phyloP scores from a whole-genome alignment of 2,888 invertebrate genomes.

The Anoplius nigerrimus region DNA sequence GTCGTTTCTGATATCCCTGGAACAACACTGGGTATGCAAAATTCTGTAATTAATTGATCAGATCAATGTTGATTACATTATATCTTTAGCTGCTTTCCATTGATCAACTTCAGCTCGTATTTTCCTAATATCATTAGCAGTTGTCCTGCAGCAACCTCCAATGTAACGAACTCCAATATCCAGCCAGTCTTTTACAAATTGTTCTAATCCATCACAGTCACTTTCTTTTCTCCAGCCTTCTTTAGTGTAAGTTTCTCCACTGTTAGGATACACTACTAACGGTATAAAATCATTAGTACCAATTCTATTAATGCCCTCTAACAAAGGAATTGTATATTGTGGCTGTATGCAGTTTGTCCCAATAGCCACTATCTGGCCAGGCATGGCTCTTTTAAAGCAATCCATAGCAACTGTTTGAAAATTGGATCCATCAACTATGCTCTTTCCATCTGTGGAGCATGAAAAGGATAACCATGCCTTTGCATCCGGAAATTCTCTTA shows the following conservation, averaged over 20 bases:
- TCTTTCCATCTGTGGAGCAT: slow-evolving; percentile 81
- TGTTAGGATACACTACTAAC: slow-evolving; percentile 94
- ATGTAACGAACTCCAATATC: slow-evolving; percentile 88
- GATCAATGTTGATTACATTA: too few relatives aligned
- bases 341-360: slow-evolving; percentile 93
- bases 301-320: slow-evolving; percentile 78
- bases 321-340: slow-evolving; percentile 79
- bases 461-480: slow-evolving; percentile 94
- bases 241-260: slow-evolving; percentile 88
- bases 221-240: slow-evolving; percentile 78
- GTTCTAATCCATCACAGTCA: slow-evolving; percentile 83
- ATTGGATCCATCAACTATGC: slow-evolving; percentile 87
- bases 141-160: slow-evolving; percentile 94
- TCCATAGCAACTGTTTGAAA: slow-evolving; percentile 84
- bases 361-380: slow-evolving; percentile 87
- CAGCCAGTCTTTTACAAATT: slow-evolving; percentile 87
- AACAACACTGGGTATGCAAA: too few relatives aligned
- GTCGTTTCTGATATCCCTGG: too few relatives aligned
- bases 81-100: slow-evolving; percentile 15
- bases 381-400: slow-evolving; percentile 79
- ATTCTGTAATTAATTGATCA: too few relatives aligned
- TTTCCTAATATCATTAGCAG: slow-evolving; percentile 86
- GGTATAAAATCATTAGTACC: slow-evolving; percentile 79
- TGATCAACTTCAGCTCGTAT: slow-evolving; percentile 77
- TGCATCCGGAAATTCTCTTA: slow-evolving; percentile 85